Conservation (phyloP, 2,113 vertebrate genomes). For the Entomyzon cyanotis region DNA sequence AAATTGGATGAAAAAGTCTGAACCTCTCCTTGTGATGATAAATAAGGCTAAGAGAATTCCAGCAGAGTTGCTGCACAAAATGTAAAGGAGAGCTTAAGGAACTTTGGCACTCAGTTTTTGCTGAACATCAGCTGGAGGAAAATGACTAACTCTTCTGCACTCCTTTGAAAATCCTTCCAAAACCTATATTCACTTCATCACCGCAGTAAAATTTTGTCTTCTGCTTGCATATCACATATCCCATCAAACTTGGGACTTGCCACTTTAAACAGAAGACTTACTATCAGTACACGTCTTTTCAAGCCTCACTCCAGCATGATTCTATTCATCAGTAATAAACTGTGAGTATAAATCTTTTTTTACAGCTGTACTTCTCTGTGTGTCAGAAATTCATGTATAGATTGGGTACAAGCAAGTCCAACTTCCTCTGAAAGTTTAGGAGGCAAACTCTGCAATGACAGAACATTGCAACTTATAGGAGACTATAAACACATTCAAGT, state of each 20-base stretch:
- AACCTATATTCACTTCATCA: neutral
- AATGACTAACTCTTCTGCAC: neutral
- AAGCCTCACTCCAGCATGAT: neutral
- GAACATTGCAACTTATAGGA: neutral
- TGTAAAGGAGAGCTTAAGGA: neutral
- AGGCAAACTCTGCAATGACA: slow-evolving; percentile 28
- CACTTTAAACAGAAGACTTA: slow-evolving; percentile 18
- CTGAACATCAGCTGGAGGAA: neutral
- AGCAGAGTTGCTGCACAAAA: neutral
- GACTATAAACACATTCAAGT: neutral
- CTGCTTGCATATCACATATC: neutral
- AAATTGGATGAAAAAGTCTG: neutral
- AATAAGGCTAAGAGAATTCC: neutral
- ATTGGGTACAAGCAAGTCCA: neutral
- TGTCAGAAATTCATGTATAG: neutral
- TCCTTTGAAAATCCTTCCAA: neutral
- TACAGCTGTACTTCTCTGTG: neutral
- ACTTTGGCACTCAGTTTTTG: neutral
- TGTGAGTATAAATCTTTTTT: slow-evolving; percentile 23
- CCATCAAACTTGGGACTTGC: slow-evolving; percentile 1
- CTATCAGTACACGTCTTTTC: neutral
- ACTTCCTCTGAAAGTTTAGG: slow-evolving; percentile 30
- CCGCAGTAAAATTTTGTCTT: slow-evolving; percentile 7
- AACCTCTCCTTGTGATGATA: neutral
- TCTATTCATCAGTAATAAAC: slow-evolving; percentile 45